A percentile compares a stretch with the other conserved stretches of the same genome.
These are phyloP conservation scores for Kryptolebias marmoratus DNA, from an alignment of 2,113 vertebrate genomes.

Conservation along the genomic window DNA sequence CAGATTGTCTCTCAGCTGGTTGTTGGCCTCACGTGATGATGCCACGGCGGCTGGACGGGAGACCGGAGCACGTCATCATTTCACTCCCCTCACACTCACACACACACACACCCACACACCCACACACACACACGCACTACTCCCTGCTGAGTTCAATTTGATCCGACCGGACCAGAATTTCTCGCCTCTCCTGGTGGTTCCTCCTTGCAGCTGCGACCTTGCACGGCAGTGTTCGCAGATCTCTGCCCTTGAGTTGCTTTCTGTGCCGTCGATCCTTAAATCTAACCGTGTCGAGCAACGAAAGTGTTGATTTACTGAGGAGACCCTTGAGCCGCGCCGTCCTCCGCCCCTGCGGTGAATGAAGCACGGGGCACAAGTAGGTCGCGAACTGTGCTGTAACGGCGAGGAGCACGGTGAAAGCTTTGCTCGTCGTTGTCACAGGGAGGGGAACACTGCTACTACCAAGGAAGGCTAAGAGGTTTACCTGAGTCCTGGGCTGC, in stretches of 20 bases:
- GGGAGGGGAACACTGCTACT: conserved; percentile 96
- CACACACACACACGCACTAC: neutral
- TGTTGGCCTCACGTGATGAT: conserved; percentile 35
- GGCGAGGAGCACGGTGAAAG: conserved; percentile 19
- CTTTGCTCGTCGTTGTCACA: conserved; percentile 60
- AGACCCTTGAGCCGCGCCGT: conserved; percentile 31
- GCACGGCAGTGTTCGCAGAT: conserved; percentile 7
- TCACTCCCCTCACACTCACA: conserved; percentile 7
- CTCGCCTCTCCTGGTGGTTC: conserved; percentile 20
- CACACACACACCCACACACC: neutral
- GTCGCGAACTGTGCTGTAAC: conserved; percentile 55
- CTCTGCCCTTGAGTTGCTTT: neutral
- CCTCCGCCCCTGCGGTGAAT: conserved; percentile 46
- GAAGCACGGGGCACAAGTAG: conserved; percentile 60
- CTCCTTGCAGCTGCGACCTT: conserved; percentile 3
- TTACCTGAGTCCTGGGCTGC: conserved; percentile 86
- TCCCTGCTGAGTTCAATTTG: conserved; percentile 7
- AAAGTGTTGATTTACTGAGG: conserved; percentile 59
- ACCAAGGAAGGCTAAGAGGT: conserved; percentile 88
- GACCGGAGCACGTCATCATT: conserved; percentile 6
- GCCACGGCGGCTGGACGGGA: conserved; percentile 30
- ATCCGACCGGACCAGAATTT: conserved; percentile 17
- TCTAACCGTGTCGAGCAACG: conserved; percentile 20
- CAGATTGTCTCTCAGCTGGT: conserved; percentile 72
- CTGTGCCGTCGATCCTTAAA: conserved; percentile 5